Percentiles rank a stretch among this genome's conserved stretches.
Conservation (phyloP, 2,888 invertebrate genomes). For the Hirudinaria manillensis region DNA sequence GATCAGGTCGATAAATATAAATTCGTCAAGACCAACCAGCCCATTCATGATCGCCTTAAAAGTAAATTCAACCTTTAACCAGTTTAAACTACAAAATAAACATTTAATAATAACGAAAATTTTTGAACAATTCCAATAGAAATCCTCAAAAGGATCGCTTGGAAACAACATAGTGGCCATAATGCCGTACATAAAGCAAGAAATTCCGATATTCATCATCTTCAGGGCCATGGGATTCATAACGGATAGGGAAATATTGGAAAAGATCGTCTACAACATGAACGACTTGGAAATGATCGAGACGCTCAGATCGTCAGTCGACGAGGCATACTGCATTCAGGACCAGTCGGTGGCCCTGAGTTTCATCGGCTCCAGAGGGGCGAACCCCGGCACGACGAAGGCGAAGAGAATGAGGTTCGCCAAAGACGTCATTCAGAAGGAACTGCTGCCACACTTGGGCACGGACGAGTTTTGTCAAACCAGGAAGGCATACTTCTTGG, state of each 20-base stretch:
- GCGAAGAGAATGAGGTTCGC: conserved; percentile 99
- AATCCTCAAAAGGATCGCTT: conserved; percentile 65
- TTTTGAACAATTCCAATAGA: neutral
- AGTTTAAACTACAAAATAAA: too few species aligned
- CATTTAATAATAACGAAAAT: neutral
- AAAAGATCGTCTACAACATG: conserved; percentile 99
- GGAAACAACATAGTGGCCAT: conserved; percentile 96
- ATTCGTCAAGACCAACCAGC: conserved; percentile 85
- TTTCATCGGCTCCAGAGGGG: conserved; percentile 95
- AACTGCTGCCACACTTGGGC: conserved; percentile 99
- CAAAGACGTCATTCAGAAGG: conserved; percentile 95
- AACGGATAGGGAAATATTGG: conserved; percentile 95
- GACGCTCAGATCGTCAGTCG: conserved; percentile 97
- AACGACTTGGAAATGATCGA: conserved; percentile 99
- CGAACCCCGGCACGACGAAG: conserved; percentile 93
- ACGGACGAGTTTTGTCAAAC: conserved; percentile 99
- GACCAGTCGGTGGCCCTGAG: conserved; percentile 98
- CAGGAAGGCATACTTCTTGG: conserved; percentile 95
- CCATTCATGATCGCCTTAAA: conserved; percentile 99
- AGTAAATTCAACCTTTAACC: conserved; percentile 62
- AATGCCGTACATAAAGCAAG: conserved; percentile 95
- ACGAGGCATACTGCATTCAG: conserved; percentile 98
- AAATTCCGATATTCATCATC: conserved; percentile 99
- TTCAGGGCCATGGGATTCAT: conserved; percentile 98
- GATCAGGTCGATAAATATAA: conserved; percentile 87